Conservation (phyloP, 30 jellyfish, hydroid and myxozoan genomes). For the Aurelia sp. region DNA sequence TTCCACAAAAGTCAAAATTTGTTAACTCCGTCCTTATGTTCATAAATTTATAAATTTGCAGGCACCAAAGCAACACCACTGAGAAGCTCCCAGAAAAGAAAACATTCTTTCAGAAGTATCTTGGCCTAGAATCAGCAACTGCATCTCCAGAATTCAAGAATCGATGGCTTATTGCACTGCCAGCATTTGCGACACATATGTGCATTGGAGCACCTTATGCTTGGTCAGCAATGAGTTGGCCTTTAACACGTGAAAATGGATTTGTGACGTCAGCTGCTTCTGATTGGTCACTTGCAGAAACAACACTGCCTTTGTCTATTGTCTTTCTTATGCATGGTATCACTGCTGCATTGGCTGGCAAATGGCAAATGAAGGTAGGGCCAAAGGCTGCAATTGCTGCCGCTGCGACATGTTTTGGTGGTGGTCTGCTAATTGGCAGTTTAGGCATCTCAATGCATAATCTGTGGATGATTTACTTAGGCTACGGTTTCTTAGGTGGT, state of each 20-base stretch:
- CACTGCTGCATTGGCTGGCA: constrained; percentile 65
- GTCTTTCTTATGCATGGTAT: constrained; percentile 69
- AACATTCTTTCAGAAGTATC: constrained; percentile 47
- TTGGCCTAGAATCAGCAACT: constrained; percentile 64
- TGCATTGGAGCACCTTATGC: constrained; percentile 80
- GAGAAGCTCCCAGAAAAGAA: constrained; percentile 38
- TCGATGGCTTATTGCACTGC: constrained; percentile 68
- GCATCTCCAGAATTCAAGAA: constrained; percentile 60
- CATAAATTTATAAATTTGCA: background rate
- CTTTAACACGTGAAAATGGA: constrained; percentile 61
- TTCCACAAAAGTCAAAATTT: no score
- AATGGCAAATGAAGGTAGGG: constrained; percentile 77
- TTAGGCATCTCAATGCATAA: constrained; percentile 61
- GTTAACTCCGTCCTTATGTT: no score
- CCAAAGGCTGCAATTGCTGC: constrained; percentile 70
- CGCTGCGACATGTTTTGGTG: constrained; percentile 69
- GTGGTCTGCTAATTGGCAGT: constrained; percentile 61
- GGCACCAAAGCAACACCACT: constrained; percentile 25
- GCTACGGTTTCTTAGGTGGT: constrained; percentile 73
- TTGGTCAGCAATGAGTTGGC: constrained; percentile 85
- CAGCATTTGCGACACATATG: constrained; percentile 79
- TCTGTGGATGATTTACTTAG: constrained; percentile 55
- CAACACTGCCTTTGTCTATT: constrained; percentile 68
- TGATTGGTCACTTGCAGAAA: constrained; percentile 72
- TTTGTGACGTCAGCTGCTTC: constrained; percentile 77